Evolutionary conservation across 2,113 vertebrate genomes (phyloP), one percentile per base, ranked within the genome.

Genomic region (Anser cygnoides): DNA sequence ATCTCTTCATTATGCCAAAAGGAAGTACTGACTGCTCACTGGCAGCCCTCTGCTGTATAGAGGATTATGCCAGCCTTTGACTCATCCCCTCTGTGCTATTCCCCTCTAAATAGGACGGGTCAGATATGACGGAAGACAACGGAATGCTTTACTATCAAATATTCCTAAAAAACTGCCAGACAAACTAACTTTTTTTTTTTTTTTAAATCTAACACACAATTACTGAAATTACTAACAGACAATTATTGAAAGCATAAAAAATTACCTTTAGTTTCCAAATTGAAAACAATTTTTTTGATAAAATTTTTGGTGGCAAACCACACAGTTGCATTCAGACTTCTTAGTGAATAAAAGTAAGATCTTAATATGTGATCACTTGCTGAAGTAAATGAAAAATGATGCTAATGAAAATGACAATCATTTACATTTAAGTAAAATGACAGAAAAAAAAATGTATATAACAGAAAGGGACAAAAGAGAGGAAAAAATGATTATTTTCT

Each of bases 391-490:
- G 6, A 78, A 83, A 71, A 87, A 20, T 44, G 58, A 46, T 5
- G 0, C 37, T 52, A 46, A 78, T n/a, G 55, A 72, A 76, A 79
- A 61, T 63, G 1, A 31, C 25, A 5, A n/a, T 5, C 18, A 44
- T 95, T 73, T 50, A 59, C 2, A 15, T 39, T 33, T 20, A n/a
- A 65, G 21, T 28, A 31, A 76, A 61, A 63, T 14, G 13, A 49
- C 1, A 35, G 5, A 1, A 1, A 9, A 15, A 50, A n/a, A 59
- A 58, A 67, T 2, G 2, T 28, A 43, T 59, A 8, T 13, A 65
- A 66, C 3, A 37, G 13, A 54, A 71, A 71, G 23, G 13, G 25
- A 29, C 2, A 71, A 82, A 76, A 37, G 37, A n/a, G 15, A n/a
- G 5, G 33, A n/a, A 59, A 76, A 58, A 3, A 4, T 10, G 13